Conservation (phyloP, 2,113 vertebrate genomes). For the Anas platyrhynchos region DNA sequence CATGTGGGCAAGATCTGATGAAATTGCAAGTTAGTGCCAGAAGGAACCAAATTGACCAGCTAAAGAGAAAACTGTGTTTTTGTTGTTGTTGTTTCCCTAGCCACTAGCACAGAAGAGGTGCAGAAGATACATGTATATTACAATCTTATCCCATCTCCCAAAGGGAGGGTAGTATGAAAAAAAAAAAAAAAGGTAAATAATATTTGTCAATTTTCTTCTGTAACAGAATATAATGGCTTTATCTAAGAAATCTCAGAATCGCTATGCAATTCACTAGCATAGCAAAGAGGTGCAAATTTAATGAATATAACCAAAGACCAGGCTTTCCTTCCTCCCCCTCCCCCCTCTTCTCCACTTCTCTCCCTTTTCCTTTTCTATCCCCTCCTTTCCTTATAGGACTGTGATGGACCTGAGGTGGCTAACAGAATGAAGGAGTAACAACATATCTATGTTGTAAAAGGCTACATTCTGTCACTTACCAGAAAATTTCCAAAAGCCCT, state of each 20-base stretch:
- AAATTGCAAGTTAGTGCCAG: background rate
- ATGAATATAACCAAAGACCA: background rate
- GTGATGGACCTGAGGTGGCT: background rate
- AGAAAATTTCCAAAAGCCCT: background rate
- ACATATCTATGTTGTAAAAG: background rate
- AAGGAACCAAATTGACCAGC: background rate
- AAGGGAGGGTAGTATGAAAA: accelerated
- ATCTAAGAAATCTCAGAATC: background rate
- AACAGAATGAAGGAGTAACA: background rate
- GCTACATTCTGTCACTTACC: background rate
- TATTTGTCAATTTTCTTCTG: background rate
- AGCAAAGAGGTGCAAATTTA: background rate
- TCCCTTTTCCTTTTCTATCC: background rate
- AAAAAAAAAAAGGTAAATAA: background rate
- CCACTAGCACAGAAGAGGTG: background rate
- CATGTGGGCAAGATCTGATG: background rate
- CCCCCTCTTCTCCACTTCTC: background rate
- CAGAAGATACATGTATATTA: background rate
- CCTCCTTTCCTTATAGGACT: background rate
- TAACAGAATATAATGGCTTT: background rate
- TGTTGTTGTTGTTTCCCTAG: background rate
- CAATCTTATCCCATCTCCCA: background rate
- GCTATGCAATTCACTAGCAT: background rate
- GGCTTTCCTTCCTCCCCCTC: background rate
- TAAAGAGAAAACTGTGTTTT: background rate